Base-by-base conservation (phyloP, 2,797 vertebrate species). In the Lithobates sylvaticus region DNA sequence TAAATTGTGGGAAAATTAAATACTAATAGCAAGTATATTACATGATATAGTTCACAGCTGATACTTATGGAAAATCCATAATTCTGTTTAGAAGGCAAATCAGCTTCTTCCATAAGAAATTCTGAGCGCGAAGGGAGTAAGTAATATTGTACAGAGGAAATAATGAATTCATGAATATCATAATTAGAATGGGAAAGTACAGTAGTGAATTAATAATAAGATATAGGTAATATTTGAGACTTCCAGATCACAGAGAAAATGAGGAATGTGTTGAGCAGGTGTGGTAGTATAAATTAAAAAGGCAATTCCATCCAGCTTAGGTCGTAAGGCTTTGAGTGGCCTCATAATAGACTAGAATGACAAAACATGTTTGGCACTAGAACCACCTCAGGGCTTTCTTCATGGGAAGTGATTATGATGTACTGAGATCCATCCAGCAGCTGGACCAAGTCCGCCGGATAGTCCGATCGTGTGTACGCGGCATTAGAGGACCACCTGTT, bases 121-220 rank as follows among this genome's bases (percentile, higher is more conserved):
- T 44, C n/a, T 26, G 23, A 27, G 26, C 26, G 42, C 15, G 26
- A n/a, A 44, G 42, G 39, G n/a, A 74, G n/a, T 47, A 13, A 16
- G 39, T 47, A 47, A 73, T 67, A 67, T 67, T 67, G 65, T 29
- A 67, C n/a, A 26, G 65, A 67, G 2, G 27, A 27, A 12, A 16
- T 47, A 74, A 74, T 74, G 42, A n/a, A 27, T 44, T 47, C 39
- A 47, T 47, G 39, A 67, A 67, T 67, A 67, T 67, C 12, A 67
- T 67, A 67, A 67, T 67, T 27, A 67, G 65, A 67, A 6, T 15
- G 42, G 13, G 13, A n/a, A 47, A 27, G 42, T n/a, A n/a, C 29
- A 34, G 54, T 64, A 15, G 32, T 78, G 76, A 39, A 78, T 74
- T n/a, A 39, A 74, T 74, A 74, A 74, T 78, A 44, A 39, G 34